Evolutionary conservation across 1,140 invertebrate species (phyloP), one percentile per base, ranked within the genome.

Genomic region (Drosophila saltans): DNA sequence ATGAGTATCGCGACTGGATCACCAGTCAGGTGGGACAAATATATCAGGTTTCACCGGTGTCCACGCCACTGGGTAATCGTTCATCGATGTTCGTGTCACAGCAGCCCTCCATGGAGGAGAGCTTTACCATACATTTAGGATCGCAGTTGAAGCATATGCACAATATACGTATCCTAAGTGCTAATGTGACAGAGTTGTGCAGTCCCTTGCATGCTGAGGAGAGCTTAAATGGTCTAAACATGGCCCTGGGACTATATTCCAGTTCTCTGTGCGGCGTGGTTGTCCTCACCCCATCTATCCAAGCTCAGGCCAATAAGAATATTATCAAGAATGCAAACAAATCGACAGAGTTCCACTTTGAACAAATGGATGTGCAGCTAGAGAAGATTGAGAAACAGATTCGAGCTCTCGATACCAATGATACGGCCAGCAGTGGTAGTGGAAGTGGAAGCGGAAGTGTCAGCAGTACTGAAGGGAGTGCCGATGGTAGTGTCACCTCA

Each of bases 71-170:
- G 21, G 92, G 91, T n/a, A 92, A 92, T 62, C 81, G 90, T 11
- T 92, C 91, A 5, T 91, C 92, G 1, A 92, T 92, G 91, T 92
- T 92, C 56, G 75, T 90, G n/a, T 84, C 90, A 4, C 88, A 79
- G 72, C 88, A 91, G 52, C 92, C 91, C 24, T 93, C 88, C 6
- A 91, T 97, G 82, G 97, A 99, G 93, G 98, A 99, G 93, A 99
- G 98, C 93, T 99, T 99, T 91, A 99, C 98, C 11, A 99, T 99
- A 82, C 98, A 99, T 93, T 93, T 99, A 66, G 98, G 98, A 68
- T 98, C 98, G 2, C 98, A 99, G 93, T 95, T 99, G 93, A 99
- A 99, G 93, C 98, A 99, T 90, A 99, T 98, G 94, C 98, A 99
- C 93, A 99, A 99, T 93, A 96, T 99, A 75, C 94, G 98, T 60